Evolutionary conservation across 2,888 invertebrate species (phyloP).

Genomic region (Nemurella pictetii): DNA sequence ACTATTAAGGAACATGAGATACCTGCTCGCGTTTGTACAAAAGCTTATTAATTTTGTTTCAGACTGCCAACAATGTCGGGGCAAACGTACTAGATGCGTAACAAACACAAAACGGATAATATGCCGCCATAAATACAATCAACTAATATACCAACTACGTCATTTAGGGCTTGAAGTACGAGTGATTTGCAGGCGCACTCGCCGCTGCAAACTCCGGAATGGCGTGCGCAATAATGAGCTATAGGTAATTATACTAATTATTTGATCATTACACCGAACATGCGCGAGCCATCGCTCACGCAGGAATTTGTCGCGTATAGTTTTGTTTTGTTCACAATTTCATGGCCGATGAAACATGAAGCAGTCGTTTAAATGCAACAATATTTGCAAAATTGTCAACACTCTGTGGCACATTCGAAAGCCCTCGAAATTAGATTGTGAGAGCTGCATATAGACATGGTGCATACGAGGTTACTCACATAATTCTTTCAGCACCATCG

Average conservation of each 20-base stretch:
- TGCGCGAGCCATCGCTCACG: neutral
- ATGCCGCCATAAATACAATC: neutral
- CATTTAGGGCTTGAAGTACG: neutral
- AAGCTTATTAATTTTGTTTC: neutral
- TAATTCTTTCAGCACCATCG: no score
- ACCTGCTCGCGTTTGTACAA: neutral
- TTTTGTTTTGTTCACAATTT: neutral
- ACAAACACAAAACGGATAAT: neutral
- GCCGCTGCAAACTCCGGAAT: neutral
- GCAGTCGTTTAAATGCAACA: neutral
- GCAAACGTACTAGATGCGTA: no score
- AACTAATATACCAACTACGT: neutral
- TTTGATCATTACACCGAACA: neutral
- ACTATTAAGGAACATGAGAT: neutral
- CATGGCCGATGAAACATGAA: neutral
- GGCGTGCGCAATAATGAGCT: neutral
- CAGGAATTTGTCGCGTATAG: neutral
- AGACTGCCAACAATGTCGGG: no score
- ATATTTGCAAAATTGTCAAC: neutral
- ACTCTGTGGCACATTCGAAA: neutral
- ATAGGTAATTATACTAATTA: neutral
- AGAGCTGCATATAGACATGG: no score
- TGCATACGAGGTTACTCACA: no score
- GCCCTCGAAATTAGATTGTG: neutral
- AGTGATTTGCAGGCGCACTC: neutral